Evolutionary conservation across 1,140 invertebrate species (phyloP).

Genomic region (Drosophila subobscura): DNA sequence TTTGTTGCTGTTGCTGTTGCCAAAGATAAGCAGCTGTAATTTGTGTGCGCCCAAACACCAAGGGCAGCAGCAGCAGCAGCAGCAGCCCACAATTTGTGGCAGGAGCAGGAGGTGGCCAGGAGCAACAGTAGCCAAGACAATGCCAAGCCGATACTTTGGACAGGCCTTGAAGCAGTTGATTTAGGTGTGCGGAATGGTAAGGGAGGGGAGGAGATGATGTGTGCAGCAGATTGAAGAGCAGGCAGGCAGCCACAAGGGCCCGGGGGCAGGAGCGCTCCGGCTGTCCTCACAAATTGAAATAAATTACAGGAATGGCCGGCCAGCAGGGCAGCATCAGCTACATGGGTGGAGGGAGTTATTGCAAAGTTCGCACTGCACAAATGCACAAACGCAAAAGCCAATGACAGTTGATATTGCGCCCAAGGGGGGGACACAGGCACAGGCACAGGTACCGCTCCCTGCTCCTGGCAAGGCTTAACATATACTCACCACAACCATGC

Average conservation of each 20-base stretch:
- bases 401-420: slow-evolving; percentile 49
- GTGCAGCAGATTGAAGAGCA: slow-evolving; percentile 77
- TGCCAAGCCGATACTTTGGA: slow-evolving; percentile 20
- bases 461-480: neutral
- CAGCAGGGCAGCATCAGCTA: slow-evolving; percentile 24
- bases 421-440: no score
- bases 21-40: slow-evolving; percentile 81
- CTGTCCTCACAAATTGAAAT: slow-evolving; percentile 81
- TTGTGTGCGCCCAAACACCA: slow-evolving; percentile 77
- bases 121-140: slow-evolving; percentile 40
- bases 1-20: slow-evolving; percentile 64
- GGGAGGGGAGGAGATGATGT: slow-evolving; percentile 42
- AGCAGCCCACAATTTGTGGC: neutral
- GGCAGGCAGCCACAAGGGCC: slow-evolving; percentile 26
- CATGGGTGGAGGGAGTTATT: slow-evolving; percentile 78
- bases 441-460: no score
- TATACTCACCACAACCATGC: slow-evolving; percentile 85
- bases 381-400: slow-evolving; percentile 58
- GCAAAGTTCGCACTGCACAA: slow-evolving; percentile 62
- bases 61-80: slow-evolving; percentile 43
- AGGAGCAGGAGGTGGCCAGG: slow-evolving; percentile 3
- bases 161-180: slow-evolving; percentile 51
- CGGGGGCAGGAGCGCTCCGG: slow-evolving; percentile 30
- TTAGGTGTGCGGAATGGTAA: slow-evolving; percentile 50
- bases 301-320: slow-evolving; percentile 62